Base-by-base conservation (phyloP, 2,113 vertebrate species). In the Pagrus major region DNA sequence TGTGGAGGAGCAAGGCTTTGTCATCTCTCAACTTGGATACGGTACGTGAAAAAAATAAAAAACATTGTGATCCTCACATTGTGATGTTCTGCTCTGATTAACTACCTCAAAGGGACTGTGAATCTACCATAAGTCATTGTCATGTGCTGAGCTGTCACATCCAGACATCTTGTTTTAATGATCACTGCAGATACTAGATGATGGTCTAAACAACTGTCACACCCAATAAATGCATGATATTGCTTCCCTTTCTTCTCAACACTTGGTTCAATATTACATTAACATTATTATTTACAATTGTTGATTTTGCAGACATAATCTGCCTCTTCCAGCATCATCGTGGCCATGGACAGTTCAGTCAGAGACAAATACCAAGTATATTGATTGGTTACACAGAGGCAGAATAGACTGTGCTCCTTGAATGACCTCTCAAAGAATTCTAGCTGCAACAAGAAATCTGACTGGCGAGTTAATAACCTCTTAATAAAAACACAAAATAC, bases 11-110 rank as follows among this genome's bases (percentile, higher is more conserved):
- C 95, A 96, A 76, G 96, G 96, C 78, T 98, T 98, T 80, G 79
- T 96, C 68, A 87, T 96, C 86, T 96, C 97, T 52, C 96, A 96
- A 65, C 95, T 98, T 83, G 97, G 96, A 79, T 97, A 96, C 10
- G 80, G 97, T 98, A 83, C 88, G 94, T 94, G 76, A 56, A 37
- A 46, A 21, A 61, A 2, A 58, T 27, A 5, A 35, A 8, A 39
- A 27, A 44, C 3, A 35, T n/a, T n/a, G n/a, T n/a, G n/a, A n/a
- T n/a, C n/a, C n/a, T n/a, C n/a, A n/a, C 18, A n/a, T 37, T 37
- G 10, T 37, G 56, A 58, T 58, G 56, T 4, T 1, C 51, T 54
- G 51, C 23, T 14, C 12, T 54, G 6, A 54, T 54, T 29, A 55
- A 29, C 52, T 18, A 29, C 52, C 14, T 8, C 25, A 54, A 54